Evolutionary conservation across 2,113 vertebrate genomes (phyloP), one percentile per base, ranked within the genome.

Genomic region (Vireo altiloquus): DNA sequence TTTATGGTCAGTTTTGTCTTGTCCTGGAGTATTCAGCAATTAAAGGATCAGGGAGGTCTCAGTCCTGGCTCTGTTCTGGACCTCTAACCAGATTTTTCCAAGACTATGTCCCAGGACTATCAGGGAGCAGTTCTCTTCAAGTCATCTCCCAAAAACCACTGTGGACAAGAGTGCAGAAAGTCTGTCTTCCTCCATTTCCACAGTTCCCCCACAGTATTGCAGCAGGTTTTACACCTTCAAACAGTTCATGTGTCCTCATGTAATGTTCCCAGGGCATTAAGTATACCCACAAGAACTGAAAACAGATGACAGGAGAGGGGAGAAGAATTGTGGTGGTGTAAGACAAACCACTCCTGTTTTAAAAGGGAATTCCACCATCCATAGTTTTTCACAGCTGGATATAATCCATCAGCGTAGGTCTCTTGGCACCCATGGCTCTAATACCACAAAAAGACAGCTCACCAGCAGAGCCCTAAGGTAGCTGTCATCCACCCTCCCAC

Each of bases 161-260:
- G 40, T n/a, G 61, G 11, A 53, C 40, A 82, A 68, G 47, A 91
- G 56, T 1, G 0, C 31, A 35, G 4, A 1, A 61, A 53, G 50
- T 54, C 54, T 54, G 27, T 5, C 42, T 82, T 50, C 14, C 15
- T 65, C 25, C 17, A 39, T 86, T 94, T 91, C 65, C 39, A 54
- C 35, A 40, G 39, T 63, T 8, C 30, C 35, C 21, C 49, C 60
- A 2, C 15, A 10, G 15, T 52, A 44, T 78, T 85, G 57, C 66
- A 80, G 37, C 23, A 37, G 59, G 31, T 22, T 77, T 88, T 60
- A 37, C 16, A 35, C 31, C 14, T 82, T 88, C 31, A 42, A 16
- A 33, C 4, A 13, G 25, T 49, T 77, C 23, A 14, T 0, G 0
- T 35, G 10, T 65, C n/a, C 37, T 64, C 54, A 24, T 37, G 3